Conservation (phyloP, 2,888 invertebrate genomes). For the Blastobasis lacticolella region DNA sequence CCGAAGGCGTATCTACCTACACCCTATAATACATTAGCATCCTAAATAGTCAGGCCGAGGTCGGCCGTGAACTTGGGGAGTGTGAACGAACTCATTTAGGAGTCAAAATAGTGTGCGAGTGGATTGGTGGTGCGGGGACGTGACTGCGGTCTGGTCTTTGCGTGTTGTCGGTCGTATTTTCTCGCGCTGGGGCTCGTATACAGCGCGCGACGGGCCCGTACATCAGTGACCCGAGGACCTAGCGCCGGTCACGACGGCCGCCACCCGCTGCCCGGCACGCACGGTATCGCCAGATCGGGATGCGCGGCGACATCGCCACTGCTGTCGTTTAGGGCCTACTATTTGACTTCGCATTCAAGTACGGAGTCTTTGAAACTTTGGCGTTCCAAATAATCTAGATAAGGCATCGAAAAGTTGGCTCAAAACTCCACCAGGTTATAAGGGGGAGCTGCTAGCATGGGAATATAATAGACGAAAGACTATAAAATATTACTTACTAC, state of each 20-base stretch:
- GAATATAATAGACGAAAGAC: too few species aligned
- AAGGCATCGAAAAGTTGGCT: too few species aligned
- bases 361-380: too few species aligned
- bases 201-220: constrained; percentile 31
- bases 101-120: constrained; percentile 49
- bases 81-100: constrained; percentile 68
- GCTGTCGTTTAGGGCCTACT: too few species aligned
- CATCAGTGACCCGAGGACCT: constrained; percentile 27
- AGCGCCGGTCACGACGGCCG: constrained; percentile 28
- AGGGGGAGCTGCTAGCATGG: too few species aligned
- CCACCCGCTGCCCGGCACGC: constrained; percentile 25
- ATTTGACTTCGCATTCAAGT: too few species aligned
- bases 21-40: constrained; percentile 48
- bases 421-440: too few species aligned
- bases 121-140: constrained; percentile 43
- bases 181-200: constrained; percentile 38
- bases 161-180: constrained; percentile 35
- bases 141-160: constrained; percentile 31
- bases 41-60: constrained; percentile 29
- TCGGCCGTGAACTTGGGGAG: constrained; percentile 48
- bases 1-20: constrained; percentile 22
- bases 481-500: too few species aligned
- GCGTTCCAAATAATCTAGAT: too few species aligned
- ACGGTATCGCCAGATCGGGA: constrained; percentile 6
- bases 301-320: too few species aligned